These are phyloP conservation scores for Aulostomus chinensis DNA, from an alignment of 2,797 vertebrate genomes.

Conservation along the genomic window DNA sequence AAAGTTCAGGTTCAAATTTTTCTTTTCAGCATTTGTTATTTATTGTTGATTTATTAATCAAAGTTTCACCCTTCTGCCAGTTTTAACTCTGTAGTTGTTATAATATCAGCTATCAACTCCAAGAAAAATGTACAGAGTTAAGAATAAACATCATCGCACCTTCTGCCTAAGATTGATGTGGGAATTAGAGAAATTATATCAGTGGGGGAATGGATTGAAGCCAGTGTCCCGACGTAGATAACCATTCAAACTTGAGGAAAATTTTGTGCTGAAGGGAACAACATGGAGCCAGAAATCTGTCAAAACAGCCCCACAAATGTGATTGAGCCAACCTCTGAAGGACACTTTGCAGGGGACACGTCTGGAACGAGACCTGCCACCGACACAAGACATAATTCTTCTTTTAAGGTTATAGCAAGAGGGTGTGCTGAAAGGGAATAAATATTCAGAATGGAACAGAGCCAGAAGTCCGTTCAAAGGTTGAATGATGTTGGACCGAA, in stretches of 20 bases:
- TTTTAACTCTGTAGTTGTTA: no score
- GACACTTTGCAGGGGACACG: slow-evolving; percentile 22
- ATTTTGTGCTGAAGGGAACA: background rate
- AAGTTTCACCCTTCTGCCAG: no score
- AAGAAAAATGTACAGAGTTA: no score
- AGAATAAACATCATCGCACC: no score
- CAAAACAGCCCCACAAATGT: background rate
- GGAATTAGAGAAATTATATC: background rate
- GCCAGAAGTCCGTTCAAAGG: slow-evolving; percentile 27
- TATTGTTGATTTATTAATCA: no score
- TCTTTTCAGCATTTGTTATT: no score
- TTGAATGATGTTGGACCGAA: slow-evolving; percentile 16
- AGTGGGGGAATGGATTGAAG: background rate
- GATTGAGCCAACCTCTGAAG: background rate
- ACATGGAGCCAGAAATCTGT: background rate
- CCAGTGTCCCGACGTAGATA: background rate
- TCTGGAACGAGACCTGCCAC: slow-evolving; percentile 18
- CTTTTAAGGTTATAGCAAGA: background rate
- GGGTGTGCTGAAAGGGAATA: slow-evolving; percentile 8
- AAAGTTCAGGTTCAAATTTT: no score
- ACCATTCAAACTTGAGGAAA: background rate
- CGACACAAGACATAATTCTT: background rate
- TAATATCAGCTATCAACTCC: no score
- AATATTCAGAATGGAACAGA: slow-evolving; percentile 31
- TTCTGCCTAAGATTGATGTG: no score